A percentile compares a stretch with the other conserved stretches of the same genome.
Conservation (phyloP, 2,113 vertebrate genomes). For the Chaetodon trifascialis region DNA sequence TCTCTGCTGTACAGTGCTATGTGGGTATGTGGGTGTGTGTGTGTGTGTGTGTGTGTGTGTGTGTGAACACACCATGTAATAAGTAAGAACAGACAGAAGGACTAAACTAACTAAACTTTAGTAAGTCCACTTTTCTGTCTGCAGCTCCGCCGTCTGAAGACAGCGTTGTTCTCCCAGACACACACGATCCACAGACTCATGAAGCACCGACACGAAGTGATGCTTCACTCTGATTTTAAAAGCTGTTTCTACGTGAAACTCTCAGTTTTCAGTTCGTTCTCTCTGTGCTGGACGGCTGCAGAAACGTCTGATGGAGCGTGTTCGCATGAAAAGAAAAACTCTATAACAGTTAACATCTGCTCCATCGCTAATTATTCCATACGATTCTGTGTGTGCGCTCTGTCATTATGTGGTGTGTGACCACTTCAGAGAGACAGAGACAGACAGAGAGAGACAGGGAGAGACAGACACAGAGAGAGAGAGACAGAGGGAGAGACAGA, state of each 20-base stretch:
- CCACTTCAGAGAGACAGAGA: conserved; percentile 67
- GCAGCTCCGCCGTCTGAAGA: background rate
- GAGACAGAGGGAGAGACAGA: background rate
- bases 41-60: conserved; percentile 21
- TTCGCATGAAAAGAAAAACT: conserved; percentile 22
- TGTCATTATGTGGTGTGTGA: conserved; percentile 69
- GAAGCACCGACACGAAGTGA: background rate
- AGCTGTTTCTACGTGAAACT: background rate
- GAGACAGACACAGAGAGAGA: too few relatives aligned
- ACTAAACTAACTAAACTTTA: conserved; percentile 18
- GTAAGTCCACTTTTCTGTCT: background rate
- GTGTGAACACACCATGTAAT: conserved; percentile 39
- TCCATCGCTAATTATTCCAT: conserved; percentile 22
- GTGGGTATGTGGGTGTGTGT: conserved; percentile 18
- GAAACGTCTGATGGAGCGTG: background rate
- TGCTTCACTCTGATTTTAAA: background rate
- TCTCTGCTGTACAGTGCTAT: conserved; percentile 27
- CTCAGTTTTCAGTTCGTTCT: background rate
- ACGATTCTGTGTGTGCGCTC: conserved; percentile 30
- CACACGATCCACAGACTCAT: too few relatives aligned
- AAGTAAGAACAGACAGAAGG: conserved; percentile 12
- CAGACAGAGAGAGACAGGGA: too few relatives aligned
- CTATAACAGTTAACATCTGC: conserved; percentile 45
- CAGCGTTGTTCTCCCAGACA: too few relatives aligned
- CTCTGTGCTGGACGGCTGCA: background rate